Evolutionary conservation across 2,888 invertebrate species (phyloP), one percentile per base, ranked within the genome.

Genomic region (Neoaliturus tenellus): DNA sequence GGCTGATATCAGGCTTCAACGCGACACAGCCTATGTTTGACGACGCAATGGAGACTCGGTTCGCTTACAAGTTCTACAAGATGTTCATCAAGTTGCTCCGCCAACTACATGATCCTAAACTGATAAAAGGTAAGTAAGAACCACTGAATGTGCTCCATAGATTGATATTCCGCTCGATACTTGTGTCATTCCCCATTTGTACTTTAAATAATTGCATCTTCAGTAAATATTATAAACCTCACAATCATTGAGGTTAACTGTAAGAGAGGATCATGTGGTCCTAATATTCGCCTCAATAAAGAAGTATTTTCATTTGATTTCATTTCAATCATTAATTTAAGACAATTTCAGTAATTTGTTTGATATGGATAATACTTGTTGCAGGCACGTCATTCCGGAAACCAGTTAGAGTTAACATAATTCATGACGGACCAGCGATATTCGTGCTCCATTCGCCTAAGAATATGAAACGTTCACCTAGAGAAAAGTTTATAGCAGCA

Each of bases 51-150:
- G 81, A 81, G 5, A 44, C 71, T n/a, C 28, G 81, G 2, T 81
- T n/a, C 23, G 67, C 81, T 17, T 28, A 48, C 62, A 81, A 81
- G 51, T 81, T 81, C 20, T 81, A 48, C 71, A 81, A 81, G 23
- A 81, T 81, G 81, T 81, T 81, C 51, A 81, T 81, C 23, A 67
- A 69, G 44, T 28, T 81, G 44, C 71, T 81, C 4, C 67, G 71
- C n/a, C 41, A 81, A 33, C 41, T 25, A 0, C 81, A 81, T 28
- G 48, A 28, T n/a, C 39, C 81, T 6, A 33, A 81, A 33, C 71
- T 81, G 12, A 20, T 81, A n/a, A 81, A 81, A 81, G 69, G 81
- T 81, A 81, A 44, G 12, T n/a, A n/a, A n/a, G n/a, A n/a, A n/a
- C n/a, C n/a, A n/a, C n/a, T n/a, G n/a, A n/a, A n/a, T n/a, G n/a